Conservation (phyloP, 1,140 invertebrate genomes). For the Artemia franciscana region DNA sequence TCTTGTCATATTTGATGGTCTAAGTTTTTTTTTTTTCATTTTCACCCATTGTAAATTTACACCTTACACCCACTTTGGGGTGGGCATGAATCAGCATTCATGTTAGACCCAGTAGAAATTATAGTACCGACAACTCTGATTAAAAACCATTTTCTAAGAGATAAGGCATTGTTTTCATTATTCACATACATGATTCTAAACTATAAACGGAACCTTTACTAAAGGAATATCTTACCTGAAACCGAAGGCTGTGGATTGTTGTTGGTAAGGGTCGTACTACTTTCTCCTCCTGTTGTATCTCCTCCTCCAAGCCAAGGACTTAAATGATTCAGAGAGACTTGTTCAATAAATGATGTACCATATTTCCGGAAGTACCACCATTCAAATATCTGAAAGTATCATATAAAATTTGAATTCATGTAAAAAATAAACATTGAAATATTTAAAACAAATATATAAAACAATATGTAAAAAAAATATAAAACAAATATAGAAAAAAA, state of each 20-base stretch:
- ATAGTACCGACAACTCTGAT: too few species aligned
- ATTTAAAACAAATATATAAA: background rate
- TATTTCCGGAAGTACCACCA: slow-evolving; percentile 99
- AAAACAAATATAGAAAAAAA: background rate
- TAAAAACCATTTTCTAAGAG: too few species aligned
- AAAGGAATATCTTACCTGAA: slow-evolving; percentile 21
- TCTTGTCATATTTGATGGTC: too few species aligned
- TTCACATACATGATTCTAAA: too few species aligned
- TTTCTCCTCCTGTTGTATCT: slow-evolving; percentile 21
- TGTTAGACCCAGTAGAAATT: too few species aligned
- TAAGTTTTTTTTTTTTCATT: too few species aligned
- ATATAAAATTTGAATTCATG: background rate
- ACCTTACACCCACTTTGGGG: too few species aligned
- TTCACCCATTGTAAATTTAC: too few species aligned
- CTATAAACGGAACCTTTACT: too few species aligned
- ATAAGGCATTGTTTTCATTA: too few species aligned
- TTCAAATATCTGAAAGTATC: slow-evolving; percentile 58
- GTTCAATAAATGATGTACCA: slow-evolving; percentile 91
- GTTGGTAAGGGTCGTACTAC: slow-evolving; percentile 15
- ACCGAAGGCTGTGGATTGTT: slow-evolving; percentile 19
- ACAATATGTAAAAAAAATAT: background rate
- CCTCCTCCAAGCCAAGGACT: slow-evolving; percentile 75
- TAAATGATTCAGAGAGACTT: slow-evolving; percentile 80
- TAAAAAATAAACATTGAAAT: background rate
- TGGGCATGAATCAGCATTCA: too few species aligned